Evolutionary conservation across 1,140 invertebrate species (phyloP), one percentile per base, ranked within the genome.

Genomic region (Lepidurus packardi): DNA sequence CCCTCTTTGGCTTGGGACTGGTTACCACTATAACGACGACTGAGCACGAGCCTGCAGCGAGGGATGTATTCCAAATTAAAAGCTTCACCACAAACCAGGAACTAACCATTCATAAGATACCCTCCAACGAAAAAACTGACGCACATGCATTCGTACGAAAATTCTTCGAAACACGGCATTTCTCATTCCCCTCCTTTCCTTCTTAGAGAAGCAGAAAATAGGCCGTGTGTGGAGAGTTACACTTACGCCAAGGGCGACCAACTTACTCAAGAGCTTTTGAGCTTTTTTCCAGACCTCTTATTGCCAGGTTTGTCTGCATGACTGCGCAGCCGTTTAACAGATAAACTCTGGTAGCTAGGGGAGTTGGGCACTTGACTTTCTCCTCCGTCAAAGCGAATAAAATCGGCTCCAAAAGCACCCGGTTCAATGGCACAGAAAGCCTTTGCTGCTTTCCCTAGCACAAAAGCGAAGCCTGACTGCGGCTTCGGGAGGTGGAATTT

Each of bases 381-480:
- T 21, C 21, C 53, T 13, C 16, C 53, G 8, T 65, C 53, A 65
- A 65, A 65, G 53, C 53, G 53, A 65, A 65, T 65, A 21, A 65
- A 65, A 65, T 65, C 53, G 3, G 53, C 53, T 13, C 53, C 53
- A 65, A 65, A 65, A 21, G 53, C 53, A 21, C 16, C 53, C 53
- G 53, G 53, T 65, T 65, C 53, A 65, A 65, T 16, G 13, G 53
- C 21, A 65, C 13, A 21, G 16, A 65, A n/a, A 13, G 53, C 0
- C 8, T 65, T 65, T 9, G n/a, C 34, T 2, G 34, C 53, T 65
- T 65, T 65, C 53, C 53, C 53, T 65, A n/a, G 53, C 21, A 65
- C 53, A 65, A 65, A 65, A 65, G 53, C 53, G 21, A 65, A 13
- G 53, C 53, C 53, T 65, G 53, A 65, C 53, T 65, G 53, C 53